These are phyloP conservation scores for Stigmatopora argus DNA, from an alignment of 2,113 vertebrate genomes.

Conservation along the genomic window DNA sequence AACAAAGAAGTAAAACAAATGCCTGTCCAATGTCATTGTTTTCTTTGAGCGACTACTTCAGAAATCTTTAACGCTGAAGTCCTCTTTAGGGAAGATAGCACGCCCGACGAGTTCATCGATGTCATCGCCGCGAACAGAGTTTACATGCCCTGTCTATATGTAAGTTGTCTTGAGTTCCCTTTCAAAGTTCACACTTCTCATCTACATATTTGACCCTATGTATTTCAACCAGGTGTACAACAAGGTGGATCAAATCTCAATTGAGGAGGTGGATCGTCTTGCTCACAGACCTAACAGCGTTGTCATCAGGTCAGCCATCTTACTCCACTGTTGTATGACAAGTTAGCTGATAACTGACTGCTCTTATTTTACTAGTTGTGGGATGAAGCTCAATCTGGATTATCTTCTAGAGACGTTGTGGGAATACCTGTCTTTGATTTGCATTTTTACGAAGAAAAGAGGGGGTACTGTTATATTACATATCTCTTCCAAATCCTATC, in stretches of 20 bases:
- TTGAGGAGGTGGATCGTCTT: conserved; percentile 93
- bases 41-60: conserved; percentile 47
- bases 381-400: conserved; percentile 96
- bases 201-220: neutral
- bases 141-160: conserved; percentile 97
- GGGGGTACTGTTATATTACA: conserved; percentile 72
- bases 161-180: conserved; percentile 62
- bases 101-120: conserved; percentile 94
- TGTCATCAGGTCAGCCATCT: conserved; percentile 82
- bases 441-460: conserved; percentile 97
- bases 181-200: neutral
- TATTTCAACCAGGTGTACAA: conserved; percentile 84
- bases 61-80: conserved; percentile 99
- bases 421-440: conserved; percentile 94
- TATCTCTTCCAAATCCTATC: neutral
- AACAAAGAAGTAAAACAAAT: neutral
- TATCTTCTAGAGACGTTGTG: conserved; percentile 90
- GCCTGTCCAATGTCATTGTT: conserved; percentile 66
- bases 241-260: conserved; percentile 97
- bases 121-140: conserved; percentile 97
- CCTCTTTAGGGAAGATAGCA: conserved; percentile 92
- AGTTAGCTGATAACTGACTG: neutral
- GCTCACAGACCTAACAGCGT: conserved; percentile 85
- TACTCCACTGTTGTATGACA: neutral
- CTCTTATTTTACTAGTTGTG: conserved; percentile 73